Evolutionary conservation across 2,113 vertebrate species (phyloP), one percentile per base, ranked within the genome.

Genomic region (Thalassarche chlororhynchos): DNA sequence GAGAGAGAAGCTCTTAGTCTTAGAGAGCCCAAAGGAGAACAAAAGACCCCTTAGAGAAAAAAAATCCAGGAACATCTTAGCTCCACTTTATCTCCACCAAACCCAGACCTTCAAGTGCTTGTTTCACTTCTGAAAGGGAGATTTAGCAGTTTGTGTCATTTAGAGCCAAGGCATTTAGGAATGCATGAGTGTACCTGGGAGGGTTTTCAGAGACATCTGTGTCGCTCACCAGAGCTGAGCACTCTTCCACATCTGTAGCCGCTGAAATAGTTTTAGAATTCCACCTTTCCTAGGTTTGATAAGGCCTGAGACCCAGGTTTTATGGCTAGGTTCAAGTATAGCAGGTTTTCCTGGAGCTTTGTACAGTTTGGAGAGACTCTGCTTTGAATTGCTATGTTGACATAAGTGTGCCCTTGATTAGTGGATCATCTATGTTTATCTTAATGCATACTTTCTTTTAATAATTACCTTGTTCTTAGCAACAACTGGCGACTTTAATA

Each of bases 381-480:
- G 34, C 57, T 90, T 87, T 84, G 68, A 72, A 65, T 38, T 64
- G 52, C 57, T 78, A 15, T 74, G 62, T 88, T 95, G 66, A 65
- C 75, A 74, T 62, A 72, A 85, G 57, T 44, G 14, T 66, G 38
- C 26, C 29, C 46, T 82, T 85, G 49, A 57, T 90, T 31, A 90
- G 42, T 61, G 42, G 58, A 65, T 76, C 77, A 66, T 82, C 74
- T 54, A 3, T 84, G 58, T 72, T 96, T 95, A 89, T 89, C 90
- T 93, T 89, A 83, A 82, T 52, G 42, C 74, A 34, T 51, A 46
- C 66, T 87, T 96, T 80, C 70, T 91, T 94, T 93, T 70, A 80
- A 66, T 85, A 86, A 72, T 90, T 77, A 93, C 71, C 66, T 58
- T 74, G 52, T 72, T 52, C 19, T 82, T 72, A 40, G 18, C 46